Evolutionary conservation across 92 coral and sea anemone genomes (phyloP).

Genomic region (Siderastrea siderea): DNA sequence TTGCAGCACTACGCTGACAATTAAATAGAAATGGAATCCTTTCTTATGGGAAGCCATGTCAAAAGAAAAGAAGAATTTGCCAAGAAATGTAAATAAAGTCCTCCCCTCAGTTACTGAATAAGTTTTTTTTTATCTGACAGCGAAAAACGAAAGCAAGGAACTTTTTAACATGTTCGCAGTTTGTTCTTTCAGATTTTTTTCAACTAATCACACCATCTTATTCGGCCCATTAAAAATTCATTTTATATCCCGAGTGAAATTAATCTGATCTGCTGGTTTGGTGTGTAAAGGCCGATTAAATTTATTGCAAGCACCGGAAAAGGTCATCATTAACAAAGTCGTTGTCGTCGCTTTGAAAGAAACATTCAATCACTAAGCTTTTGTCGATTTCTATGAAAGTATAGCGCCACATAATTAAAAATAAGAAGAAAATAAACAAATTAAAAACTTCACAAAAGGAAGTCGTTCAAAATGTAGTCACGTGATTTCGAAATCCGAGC

Average conservation of each 20-base stretch:
- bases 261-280: not conserved
- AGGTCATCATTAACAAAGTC: not conserved
- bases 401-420: conserved; percentile 8
- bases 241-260: not conserved
- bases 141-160: not conserved
- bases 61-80: not conserved
- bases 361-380: not conserved
- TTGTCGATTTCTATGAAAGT: not conserved
- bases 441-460: not conserved
- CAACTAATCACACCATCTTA: not conserved
- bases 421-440: not conserved
- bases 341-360: not conserved
- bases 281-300: not conserved
- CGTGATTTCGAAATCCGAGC: conserved; percentile 3
- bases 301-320: conserved; percentile 1
- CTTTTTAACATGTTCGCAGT: not conserved
- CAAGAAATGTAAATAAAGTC: not conserved
- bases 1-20: conserved; percentile 4
- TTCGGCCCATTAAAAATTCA: not conserved
- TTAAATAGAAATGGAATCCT: not conserved
- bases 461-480: not conserved
- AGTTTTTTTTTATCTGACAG: conserved; percentile 1
- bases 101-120: not conserved
- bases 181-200: not conserved
- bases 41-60: conserved; percentile 23